Base-by-base conservation (phyloP, 2,797 vertebrate species). In the Carduelis carduelis region DNA sequence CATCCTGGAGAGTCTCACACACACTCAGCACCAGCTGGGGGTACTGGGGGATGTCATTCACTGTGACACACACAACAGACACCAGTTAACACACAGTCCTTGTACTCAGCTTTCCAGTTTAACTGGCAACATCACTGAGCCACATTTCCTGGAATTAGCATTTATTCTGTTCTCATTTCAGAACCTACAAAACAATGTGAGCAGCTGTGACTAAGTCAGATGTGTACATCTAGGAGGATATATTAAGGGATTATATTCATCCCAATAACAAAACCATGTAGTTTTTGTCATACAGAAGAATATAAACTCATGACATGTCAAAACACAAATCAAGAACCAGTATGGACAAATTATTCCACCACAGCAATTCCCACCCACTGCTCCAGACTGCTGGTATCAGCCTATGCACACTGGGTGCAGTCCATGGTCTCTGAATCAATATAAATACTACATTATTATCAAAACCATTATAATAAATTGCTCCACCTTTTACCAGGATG, bases 1-100 rank as follows among this genome's bases (percentile, higher is more conserved):
- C 99, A 6, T 99, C 99, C 61, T 99, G 99, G 65, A 99, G 98
- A 1, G 99, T 99, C 97, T 99, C 98, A 9, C 99, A 99, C 93
- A 99, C 99, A 0, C 98, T 99, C 68, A 99, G 92, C 95, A 99
- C 97, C 91, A 99, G 98, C 98, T 99, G 99, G 60, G 99, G 98
- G 93, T 99, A 99, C 98, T 99, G 99, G 61, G 99, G 99, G 79
- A 98, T 97, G 72, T 98, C 97, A 27, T 66, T 97, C 84, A 97
- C 98, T 98, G 96, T 5, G 69, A 93, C 78, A 96, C 32, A 94
- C 32, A 82, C 35, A 69, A 78, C 1, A 91, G 22, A 53, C 41
- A 78, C 23, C 43, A 52, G 39, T 96, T 63, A 92, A 59, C 79
- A 59, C 55, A 69, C 16, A 30, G 11, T 1, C 46, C 71, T 64